Conservation (phyloP, 1,140 invertebrate genomes). For the Diachasma alloeum region DNA sequence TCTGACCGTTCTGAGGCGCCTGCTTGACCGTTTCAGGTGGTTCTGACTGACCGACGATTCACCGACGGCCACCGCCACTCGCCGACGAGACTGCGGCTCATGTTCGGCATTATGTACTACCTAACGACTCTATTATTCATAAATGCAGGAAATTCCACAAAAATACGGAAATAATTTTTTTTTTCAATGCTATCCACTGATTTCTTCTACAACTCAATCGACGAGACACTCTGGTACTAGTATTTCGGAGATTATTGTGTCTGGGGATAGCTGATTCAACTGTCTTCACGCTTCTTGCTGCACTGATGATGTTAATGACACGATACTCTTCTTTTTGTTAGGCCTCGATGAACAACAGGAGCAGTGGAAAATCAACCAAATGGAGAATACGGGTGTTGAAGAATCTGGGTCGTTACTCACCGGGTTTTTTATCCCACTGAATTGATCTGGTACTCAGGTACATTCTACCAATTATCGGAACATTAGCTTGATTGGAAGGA, state of each 20-base stretch:
- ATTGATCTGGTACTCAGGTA: not conserved
- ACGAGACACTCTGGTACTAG: too few species aligned
- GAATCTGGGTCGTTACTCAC: conserved; percentile 8
- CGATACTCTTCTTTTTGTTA: not conserved
- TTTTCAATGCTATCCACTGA: not conserved
- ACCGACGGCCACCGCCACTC: conserved; percentile 22
- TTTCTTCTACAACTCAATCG: not conserved
- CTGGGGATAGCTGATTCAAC: not conserved
- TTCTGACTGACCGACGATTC: conserved; percentile 26
- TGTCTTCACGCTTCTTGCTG: not conserved
- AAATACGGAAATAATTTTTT: not conserved
- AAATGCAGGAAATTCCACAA: too few species aligned
- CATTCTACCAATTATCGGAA: conserved; percentile 57
- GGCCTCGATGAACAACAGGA: conserved; percentile 12
- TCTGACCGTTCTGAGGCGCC: not conserved
- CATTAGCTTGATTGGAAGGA: conserved; percentile 63
- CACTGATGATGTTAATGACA: conserved; percentile 16
- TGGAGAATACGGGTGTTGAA: conserved; percentile 1
- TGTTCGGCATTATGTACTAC: not conserved
- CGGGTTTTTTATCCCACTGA: not conserved
- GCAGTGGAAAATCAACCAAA: not conserved
- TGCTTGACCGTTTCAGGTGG: conserved; percentile 7
- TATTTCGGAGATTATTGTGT: too few species aligned
- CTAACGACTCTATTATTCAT: not conserved
- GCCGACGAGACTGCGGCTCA: conserved; percentile 25